Conservation (phyloP, 2,888 invertebrate genomes). For the Dynastes tityus region DNA sequence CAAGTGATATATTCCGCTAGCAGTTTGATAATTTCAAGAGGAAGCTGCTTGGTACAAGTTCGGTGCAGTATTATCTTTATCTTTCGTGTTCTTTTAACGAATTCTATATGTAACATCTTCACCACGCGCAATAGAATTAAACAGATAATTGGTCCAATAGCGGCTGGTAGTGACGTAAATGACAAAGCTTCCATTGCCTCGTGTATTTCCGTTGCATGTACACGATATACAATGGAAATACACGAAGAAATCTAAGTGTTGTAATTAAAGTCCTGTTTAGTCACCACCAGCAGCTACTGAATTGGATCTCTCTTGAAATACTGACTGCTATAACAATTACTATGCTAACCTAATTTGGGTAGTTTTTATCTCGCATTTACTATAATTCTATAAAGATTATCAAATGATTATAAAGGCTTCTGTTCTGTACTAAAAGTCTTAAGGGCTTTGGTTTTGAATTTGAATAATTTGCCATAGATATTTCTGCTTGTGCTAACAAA, state of each 20-base stretch:
- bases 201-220: no score
- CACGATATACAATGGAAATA: no score
- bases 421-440: not conserved
- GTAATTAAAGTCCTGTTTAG: no score
- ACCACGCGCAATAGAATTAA: not conserved
- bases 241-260: no score
- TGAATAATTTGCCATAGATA: not conserved
- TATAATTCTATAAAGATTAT: no score
- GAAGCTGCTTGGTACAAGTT: not conserved
- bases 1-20: not conserved
- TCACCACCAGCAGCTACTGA: no score
- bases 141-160: not conserved
- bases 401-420: no score
- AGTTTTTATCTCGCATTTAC: no score
- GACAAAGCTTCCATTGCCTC: no score
- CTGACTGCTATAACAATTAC: no score
- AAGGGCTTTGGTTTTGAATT: not conserved
- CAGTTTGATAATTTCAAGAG: not conserved
- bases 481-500: slow-evolving; percentile 25
- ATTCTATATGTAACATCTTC: not conserved
- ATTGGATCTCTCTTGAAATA: not conserved
- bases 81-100: not conserved
- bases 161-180: no score
- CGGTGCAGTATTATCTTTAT: not conserved
- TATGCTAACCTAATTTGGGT: no score